Evolutionary conservation across 2,113 vertebrate genomes (phyloP), one percentile per base, ranked within the genome.

Genomic region (Pungitius pungitius): DNA sequence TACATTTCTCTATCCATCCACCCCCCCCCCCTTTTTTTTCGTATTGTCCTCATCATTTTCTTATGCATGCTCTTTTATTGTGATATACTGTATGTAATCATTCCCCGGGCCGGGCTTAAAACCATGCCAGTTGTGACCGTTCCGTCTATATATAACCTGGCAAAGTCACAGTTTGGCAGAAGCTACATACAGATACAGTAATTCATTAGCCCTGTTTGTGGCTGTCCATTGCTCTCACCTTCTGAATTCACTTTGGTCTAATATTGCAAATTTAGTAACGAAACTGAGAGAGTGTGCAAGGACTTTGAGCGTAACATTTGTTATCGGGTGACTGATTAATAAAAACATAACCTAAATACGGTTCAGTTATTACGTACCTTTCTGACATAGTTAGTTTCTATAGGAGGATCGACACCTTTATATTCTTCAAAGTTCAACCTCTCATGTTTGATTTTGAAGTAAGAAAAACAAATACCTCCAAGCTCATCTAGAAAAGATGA

Each of bases 31-130:
- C 45, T 40, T 66, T n/a, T n/a, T n/a, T n/a, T n/a, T n/a, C n/a
- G n/a, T 49, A 77, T 74, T 85, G 81, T 77, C 69, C 73, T 67
- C 73, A 63, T 86, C 80, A 79, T 83, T 81, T 80, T 82, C 67
- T 65, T 27, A 15, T 26, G 60, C 63, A 63, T 61, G 80, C 49
- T 81, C 62, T 83, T 87, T 77, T 59, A 45, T 70, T 73, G 78
- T 86, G 85, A 87, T 83, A 59, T 65, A 86, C 65, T 72, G 64
- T 78, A 72, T 70, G 51, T 74, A 83, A 88, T 86, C 81, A 85
- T n/a, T 73, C 77, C 72, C 59, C 65, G 20, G 14, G 78, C 73
- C 61, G 37, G 14, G 74, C 65, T 5, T 68, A 11, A 79, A 75
- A 42, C 54, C 77, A 66, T 70, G 62, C 43, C 75, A 75, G 27